These are phyloP conservation scores for Coryphaenoides rupestris DNA, from an alignment of 2,113 vertebrate species.

Conservation along the genomic window DNA sequence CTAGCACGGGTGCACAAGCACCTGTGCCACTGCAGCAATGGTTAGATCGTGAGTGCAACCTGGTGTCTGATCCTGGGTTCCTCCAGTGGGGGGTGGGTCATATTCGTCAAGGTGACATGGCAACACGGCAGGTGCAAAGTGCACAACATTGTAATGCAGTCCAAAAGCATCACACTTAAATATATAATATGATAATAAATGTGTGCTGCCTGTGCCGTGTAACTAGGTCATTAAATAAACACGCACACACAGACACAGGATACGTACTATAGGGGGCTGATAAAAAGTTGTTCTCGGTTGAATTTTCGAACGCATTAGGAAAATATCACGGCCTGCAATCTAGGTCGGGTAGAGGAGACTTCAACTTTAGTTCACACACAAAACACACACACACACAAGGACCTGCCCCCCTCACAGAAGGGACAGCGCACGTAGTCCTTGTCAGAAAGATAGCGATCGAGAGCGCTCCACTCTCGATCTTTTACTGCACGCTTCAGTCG, in stretches of 20 bases:
- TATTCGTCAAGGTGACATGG: conserved; percentile 38
- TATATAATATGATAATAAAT: too few relatives aligned
- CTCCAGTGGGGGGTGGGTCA: neutral
- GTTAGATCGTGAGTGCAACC: neutral
- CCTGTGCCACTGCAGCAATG: neutral
- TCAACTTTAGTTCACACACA: neutral
- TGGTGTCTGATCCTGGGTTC: neutral
- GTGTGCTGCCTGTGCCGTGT: neutral
- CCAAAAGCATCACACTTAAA: neutral
- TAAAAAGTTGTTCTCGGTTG: too few relatives aligned
- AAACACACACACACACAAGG: conserved; percentile 4
- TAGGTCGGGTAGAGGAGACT: neutral
- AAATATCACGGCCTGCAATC: conserved; percentile 1
- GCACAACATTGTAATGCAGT: conserved; percentile 6
- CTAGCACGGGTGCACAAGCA: neutral
- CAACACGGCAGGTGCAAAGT: neutral
- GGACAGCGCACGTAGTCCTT: conserved; percentile 13
- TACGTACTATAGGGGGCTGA: too few relatives aligned
- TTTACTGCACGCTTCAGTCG: too few relatives aligned
- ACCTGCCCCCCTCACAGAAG: conserved; percentile 1
- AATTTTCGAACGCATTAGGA: neutral
- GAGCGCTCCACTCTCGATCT: too few relatives aligned
- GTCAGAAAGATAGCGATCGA: conserved; percentile 37
- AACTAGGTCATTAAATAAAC: conserved; percentile 43
- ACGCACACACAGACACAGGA: neutral